phyloP scores from a whole-genome alignment of 2,888 invertebrate species.

The Drosophila borborema region DNA sequence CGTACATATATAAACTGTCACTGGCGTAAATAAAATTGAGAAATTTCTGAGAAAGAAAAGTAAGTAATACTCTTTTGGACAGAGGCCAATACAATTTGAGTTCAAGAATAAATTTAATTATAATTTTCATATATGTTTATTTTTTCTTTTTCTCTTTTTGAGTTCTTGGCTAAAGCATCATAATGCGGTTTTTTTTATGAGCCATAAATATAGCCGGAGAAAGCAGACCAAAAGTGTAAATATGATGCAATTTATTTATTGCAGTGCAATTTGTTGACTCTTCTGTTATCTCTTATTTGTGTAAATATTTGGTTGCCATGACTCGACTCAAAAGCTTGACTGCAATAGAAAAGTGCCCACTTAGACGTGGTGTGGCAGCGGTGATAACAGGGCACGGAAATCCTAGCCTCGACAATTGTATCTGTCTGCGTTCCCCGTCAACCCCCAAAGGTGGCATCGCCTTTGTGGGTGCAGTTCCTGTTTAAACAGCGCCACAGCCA shows the following conservation, averaged over 20 bases:
- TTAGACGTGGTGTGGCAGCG: slow-evolving; percentile 43
- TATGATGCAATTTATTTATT: slow-evolving; percentile 40
- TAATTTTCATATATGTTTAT: slow-evolving; percentile 30
- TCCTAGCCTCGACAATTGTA: slow-evolving; percentile 60
- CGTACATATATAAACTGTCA: slow-evolving; percentile 60
- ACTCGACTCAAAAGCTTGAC: slow-evolving; percentile 21
- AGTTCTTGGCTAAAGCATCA: slow-evolving; percentile 41
- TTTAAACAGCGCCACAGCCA: slow-evolving; percentile 28
- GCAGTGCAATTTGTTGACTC: slow-evolving; percentile 39
- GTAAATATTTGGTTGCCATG: slow-evolving; percentile 67
- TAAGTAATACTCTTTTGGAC: slow-evolving; percentile 52
- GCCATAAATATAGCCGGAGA: slow-evolving; percentile 41
- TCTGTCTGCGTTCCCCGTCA: slow-evolving; percentile 28
- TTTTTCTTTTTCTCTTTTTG: slow-evolving; percentile 6
- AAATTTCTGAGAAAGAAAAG: slow-evolving; percentile 37
- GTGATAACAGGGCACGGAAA: slow-evolving; percentile 64
- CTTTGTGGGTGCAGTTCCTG: slow-evolving; percentile 69
- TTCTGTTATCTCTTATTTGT: slow-evolving; percentile 47
- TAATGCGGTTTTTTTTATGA: slow-evolving; percentile 39
- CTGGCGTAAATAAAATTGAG: slow-evolving; percentile 54
- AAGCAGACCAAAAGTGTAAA: slow-evolving; percentile 18
- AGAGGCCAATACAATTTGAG: slow-evolving; percentile 52
- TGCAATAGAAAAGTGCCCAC: slow-evolving; percentile 51
- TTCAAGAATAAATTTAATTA: slow-evolving; percentile 41
- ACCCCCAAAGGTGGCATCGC: slow-evolving; percentile 50